Base-by-base conservation (phyloP, 2,888 invertebrate genomes). In the Hecatera dysodea region DNA sequence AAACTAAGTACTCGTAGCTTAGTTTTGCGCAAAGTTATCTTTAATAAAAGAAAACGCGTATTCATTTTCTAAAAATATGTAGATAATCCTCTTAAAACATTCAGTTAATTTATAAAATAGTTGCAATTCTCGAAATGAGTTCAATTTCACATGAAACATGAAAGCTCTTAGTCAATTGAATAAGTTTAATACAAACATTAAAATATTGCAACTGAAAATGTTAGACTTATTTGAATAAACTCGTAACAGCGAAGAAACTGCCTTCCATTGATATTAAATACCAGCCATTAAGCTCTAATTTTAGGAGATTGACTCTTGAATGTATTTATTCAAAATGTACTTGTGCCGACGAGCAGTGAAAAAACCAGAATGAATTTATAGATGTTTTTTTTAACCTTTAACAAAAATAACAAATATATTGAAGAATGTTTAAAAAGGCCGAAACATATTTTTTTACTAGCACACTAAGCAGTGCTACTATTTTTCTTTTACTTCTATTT, bases 221-320 rank as follows among this genome's bases (percentile, higher is more conserved):
- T 22, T 66, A 50, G 48, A 65, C 27, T 46, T 22, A 55, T 27
- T 66, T 63, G 29, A 67, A 63, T 44, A 39, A 36, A 56, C 22
- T 56, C 55, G 36, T 48, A 60, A 55, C 27, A 52, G 39, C 33
- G 15, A 39, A 66, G n/a, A 72, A 62, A 29, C 36, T 50, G 55
- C 42, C 6, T 67, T 62, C 36, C 27, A 53, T 74, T 74, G 48
- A 74, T 80, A 52, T 66, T 74, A 65, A 73, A 65, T 57, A 57
- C 56, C n/a, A 62, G 48, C 15, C 57, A 73, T 62, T 50, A 48
- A n/a, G 36, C 42, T 17, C 29, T 57, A 39, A 62, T 73, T 73
- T 24, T 50, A 44, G 52, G 44, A 66, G 50, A 74, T 60, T 50
- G 50, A 15, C 50, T 42, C 33, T 55, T 27, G 52, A 60, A 56